phyloP scores from a whole-genome alignment of 2,888 invertebrate species.

The Gerosis bhagava region DNA sequence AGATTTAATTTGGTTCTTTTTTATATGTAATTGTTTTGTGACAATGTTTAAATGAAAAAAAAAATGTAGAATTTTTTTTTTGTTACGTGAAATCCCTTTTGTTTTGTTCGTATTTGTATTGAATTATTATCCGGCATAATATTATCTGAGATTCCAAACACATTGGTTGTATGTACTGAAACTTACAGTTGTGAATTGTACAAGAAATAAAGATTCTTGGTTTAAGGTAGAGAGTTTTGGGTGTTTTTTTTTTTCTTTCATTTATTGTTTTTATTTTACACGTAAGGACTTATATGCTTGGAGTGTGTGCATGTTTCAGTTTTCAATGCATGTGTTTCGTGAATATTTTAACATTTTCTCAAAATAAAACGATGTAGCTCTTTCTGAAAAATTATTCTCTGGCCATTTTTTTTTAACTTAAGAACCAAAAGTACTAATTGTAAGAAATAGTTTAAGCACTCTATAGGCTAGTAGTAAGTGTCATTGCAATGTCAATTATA shows the following conservation, averaged over 20 bases:
- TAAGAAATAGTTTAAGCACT: constrained; percentile 75
- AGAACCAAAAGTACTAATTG: constrained; percentile 69
- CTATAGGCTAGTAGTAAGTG: constrained; percentile 78
- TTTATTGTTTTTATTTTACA: too few species aligned
- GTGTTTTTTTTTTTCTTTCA: constrained; percentile 59
- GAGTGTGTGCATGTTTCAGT: constrained; percentile 67
- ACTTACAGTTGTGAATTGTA: constrained; percentile 73
- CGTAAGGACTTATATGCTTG: constrained; percentile 51
- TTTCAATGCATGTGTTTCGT: constrained; percentile 56
- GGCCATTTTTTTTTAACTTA: constrained; percentile 42
- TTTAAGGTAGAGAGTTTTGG: constrained; percentile 65
- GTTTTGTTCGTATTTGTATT: constrained; percentile 24
- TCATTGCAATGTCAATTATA: constrained; percentile 81
- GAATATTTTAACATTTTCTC: too few species aligned
- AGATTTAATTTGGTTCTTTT: too few species aligned
- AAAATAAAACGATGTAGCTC: too few species aligned
- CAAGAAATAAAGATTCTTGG: constrained; percentile 71
- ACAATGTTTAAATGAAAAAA: constrained; percentile 26
- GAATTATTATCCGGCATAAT: constrained; percentile 22
- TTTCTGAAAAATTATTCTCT: too few species aligned
- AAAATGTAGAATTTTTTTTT: constrained; percentile 29
- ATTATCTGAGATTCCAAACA: constrained; percentile 32
- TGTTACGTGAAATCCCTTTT: constrained; percentile 30
- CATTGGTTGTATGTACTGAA: constrained; percentile 61
- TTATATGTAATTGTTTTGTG: constrained; percentile 40